Evolutionary conservation across 2,797 vertebrate genomes (phyloP).

Genomic region (Pipistrellus nathusii): DNA sequence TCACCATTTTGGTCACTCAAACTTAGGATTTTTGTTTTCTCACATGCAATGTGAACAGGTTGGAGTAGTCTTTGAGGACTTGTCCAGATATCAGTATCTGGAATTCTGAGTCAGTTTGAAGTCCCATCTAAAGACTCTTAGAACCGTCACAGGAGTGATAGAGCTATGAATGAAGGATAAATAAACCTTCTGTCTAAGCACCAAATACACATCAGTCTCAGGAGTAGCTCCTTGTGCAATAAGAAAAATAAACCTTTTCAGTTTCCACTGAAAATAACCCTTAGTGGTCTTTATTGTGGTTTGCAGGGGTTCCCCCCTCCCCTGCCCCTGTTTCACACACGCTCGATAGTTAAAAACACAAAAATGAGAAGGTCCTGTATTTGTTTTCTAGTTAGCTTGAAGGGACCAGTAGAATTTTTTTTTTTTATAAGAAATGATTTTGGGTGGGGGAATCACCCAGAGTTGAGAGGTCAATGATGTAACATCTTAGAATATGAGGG

Average conservation of each 20-base stretch:
- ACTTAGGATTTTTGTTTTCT: slow-evolving; percentile 22
- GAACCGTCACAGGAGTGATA: not conserved
- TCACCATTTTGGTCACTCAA: not conserved
- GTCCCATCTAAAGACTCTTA: not conserved
- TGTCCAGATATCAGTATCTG: not conserved
- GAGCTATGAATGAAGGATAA: not conserved
- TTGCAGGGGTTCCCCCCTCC: not conserved
- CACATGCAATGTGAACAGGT: not conserved
- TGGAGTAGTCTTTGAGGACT: not conserved
- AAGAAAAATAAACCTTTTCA: not conserved
- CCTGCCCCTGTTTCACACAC: not conserved
- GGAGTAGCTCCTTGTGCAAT: not conserved
- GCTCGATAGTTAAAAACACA: not conserved
- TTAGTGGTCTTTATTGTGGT: slow-evolving; percentile 40
- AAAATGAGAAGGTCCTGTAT: not conserved
- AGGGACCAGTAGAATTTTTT: slow-evolving; percentile 18
- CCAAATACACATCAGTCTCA: not conserved
- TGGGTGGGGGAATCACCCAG: not conserved
- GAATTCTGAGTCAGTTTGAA: slow-evolving; percentile 30
- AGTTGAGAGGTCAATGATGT: slow-evolving; percentile 17
- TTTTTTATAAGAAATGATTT: not conserved
- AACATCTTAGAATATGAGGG: not conserved
- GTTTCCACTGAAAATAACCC: slow-evolving; percentile 36
- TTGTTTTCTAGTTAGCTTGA: slow-evolving; percentile 17
- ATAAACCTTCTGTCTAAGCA: not conserved